phyloP scores from a whole-genome alignment of 2,797 vertebrate species.

The Onychomys arenicola region DNA sequence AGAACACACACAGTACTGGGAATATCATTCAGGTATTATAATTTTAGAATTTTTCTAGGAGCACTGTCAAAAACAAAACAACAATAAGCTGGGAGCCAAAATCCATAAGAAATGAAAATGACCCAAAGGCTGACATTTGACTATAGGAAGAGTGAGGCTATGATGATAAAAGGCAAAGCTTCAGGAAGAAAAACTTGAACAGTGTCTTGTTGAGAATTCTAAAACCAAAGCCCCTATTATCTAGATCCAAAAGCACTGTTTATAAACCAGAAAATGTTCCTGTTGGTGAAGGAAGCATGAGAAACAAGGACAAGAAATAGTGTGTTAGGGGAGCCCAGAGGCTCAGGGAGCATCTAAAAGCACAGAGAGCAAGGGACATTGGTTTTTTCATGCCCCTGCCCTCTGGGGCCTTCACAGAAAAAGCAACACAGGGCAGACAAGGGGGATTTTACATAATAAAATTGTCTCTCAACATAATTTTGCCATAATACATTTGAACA shows the following conservation, averaged over 20 bases:
- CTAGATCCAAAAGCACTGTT: not conserved
- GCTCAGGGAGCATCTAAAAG: not conserved
- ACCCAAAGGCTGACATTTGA: not conserved
- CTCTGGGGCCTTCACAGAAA: not conserved
- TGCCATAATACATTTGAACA: no score
- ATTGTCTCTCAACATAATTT: no score
- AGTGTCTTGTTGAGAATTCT: rapidly evolving
- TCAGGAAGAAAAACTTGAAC: not conserved
- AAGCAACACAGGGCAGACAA: rapidly evolving
- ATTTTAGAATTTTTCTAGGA: not conserved
- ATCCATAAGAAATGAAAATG: not conserved
- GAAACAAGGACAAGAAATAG: not conserved
- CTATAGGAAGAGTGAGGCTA: not conserved
- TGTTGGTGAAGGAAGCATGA: no score
- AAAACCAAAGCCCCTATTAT: no score
- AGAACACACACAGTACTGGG: not conserved
- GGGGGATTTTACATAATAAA: not conserved
- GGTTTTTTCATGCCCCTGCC: not conserved
- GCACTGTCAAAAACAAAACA: not conserved
- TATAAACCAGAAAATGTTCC: not conserved
- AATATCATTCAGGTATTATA: not conserved
- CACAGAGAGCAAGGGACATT: no score
- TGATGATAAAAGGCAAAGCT: not conserved
- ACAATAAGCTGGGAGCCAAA: not conserved
- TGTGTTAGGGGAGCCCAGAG: not conserved